Evolutionary conservation across 2,888 invertebrate genomes (phyloP).

Genomic region (Papilio gigon): DNA sequence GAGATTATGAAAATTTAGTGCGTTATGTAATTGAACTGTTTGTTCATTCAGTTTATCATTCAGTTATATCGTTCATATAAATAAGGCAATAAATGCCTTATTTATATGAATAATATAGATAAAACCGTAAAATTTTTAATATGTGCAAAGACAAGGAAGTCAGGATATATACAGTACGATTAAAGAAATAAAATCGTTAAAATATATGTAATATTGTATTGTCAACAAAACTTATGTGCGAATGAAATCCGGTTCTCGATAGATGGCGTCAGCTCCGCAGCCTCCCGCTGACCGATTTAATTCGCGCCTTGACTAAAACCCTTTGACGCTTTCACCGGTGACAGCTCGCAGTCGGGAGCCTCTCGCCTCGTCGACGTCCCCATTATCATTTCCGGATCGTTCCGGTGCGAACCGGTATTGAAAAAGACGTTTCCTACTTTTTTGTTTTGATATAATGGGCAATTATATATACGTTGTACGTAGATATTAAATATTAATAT

Average conservation of each 20-base stretch:
- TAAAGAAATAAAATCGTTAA: not conserved
- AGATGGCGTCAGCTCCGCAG: conserved; percentile 59
- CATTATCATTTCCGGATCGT: conserved; percentile 64
- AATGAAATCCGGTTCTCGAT: conserved; percentile 58
- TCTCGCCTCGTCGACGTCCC: conserved; percentile 68
- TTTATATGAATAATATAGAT: no score
- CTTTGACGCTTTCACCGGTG: conserved; percentile 76
- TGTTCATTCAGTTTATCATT: no score
- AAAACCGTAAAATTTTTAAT: no score
- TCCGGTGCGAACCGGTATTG: conserved; percentile 47
- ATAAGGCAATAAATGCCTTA: no score
- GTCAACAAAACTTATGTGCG: not conserved
- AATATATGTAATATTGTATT: not conserved
- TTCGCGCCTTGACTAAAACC: conserved; percentile 76
- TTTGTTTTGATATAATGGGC: conserved; percentile 28
- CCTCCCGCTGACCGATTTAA: conserved; percentile 79
- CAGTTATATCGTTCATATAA: no score
- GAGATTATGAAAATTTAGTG: not conserved
- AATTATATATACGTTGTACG: conserved; percentile 14
- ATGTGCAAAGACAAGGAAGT: no score
- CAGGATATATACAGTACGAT: no score
- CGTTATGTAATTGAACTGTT: not conserved
- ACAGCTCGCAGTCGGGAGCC: conserved; percentile 76
- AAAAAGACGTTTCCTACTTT: conserved; percentile 34
- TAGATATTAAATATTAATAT: conserved; percentile 5